Evolutionary conservation across 2,797 vertebrate genomes (phyloP), one percentile per base, ranked within the genome.

Genomic region (Lates japonicus): DNA sequence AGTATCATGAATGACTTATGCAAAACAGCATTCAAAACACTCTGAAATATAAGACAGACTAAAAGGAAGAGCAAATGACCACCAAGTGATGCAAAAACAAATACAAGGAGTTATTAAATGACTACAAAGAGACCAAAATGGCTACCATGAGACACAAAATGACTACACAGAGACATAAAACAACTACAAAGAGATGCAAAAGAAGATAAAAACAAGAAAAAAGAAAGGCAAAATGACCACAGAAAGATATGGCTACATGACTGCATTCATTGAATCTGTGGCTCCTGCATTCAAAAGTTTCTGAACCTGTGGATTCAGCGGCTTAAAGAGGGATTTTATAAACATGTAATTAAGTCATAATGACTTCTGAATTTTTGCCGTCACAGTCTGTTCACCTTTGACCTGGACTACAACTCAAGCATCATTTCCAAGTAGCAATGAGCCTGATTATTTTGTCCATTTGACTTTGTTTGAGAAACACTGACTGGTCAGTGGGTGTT

Each of bases 401-500:
- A 48, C 44, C 19, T 35, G 7, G 13, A 67, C 35, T 4, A 29
- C 17, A 20, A 7, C 9, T 44, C 22, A 17, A 51, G 20, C n/a
- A 13, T 59, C 11, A 44, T 46, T 78, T 78, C 41, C 41, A 51
- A 70, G 70, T n/a, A 39, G 61, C 74, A 65, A 59, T 29, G 41
- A 46, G 37, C 49, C 25, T 1, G 54, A 82, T 76, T 58, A 25
- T 70, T 61, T 76, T 83, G 73, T 75, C 57, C 48, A 66, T 68
- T 48, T 62, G 55, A 71, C 74, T 76, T 74, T 46, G 48, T 78
- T 62, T 57, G 14, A 73, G 9, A 17, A n/a, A n/a, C 33, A 31
- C 33, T 16, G 64, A 37, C 62, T 73, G 83, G 85, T 80, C 81
- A 76, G 72, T 61, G 82, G 72, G 57, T 76, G 82, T 78, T 86